Evolutionary conservation across 2,797 vertebrate species (phyloP), one percentile per base, ranked within the genome.

Genomic region (Sebastes elongatus): DNA sequence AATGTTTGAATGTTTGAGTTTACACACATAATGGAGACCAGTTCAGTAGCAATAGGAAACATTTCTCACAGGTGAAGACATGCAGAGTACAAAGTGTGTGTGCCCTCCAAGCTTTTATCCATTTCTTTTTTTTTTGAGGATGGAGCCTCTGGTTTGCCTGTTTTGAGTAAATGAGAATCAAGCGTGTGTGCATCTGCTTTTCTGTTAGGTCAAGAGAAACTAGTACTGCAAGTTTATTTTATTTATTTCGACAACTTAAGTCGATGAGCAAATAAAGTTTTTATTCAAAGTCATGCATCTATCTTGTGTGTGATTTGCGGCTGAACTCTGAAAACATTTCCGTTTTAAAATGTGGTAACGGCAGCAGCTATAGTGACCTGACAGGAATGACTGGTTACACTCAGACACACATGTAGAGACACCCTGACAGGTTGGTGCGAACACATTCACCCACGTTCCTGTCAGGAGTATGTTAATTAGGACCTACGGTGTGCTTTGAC

Each of bases 381-480:
- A 93, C 88, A 69, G 89, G 92, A 86, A 73, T 14, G 83, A 90
- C 87, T 72, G 83, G 92, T 94, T 90, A 22, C 23, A 27, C 38
- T 25, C 56, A 22, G 23, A 32, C 42, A n/a, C 62, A 35, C 38
- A 38, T 11, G 38, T 42, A 42, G 38, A 18, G 6, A 69, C 59
- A 49, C 6, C 14, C 74, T 57, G 33, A 35, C 59, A 75, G 32
- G 28, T 22, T 53, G 22, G n/a, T 52, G 16, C 27, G 60, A 32
- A 66, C 22, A 28, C 69, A 7, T 35, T 59, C 59, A 46, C 33
- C 27, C 53, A 64, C 6, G 0, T 20, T 46, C 33, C 25, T 60
- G 67, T 30, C 71, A 63, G 49, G 13, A 30, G 4, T 14, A 14
- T 6, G 6, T 61, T 57, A 62, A 61, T 46, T 13, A 71, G 3